Conservation (phyloP, 1,140 invertebrate genomes). For the Drosophila pectinifera region DNA sequence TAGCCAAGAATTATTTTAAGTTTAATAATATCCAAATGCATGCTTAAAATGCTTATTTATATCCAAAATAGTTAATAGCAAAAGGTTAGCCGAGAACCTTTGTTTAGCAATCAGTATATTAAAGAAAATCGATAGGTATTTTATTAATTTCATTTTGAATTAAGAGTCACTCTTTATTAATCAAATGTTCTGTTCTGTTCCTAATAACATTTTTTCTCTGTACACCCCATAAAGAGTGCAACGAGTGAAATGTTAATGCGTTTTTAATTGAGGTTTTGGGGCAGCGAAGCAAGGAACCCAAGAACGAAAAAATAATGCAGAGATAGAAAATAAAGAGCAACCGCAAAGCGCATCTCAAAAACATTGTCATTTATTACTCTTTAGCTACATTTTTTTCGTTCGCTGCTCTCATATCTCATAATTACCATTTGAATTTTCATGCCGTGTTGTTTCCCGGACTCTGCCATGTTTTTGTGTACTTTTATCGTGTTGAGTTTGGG, state of each 20-base stretch:
- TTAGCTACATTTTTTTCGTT: slow-evolving; percentile 54
- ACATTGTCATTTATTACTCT: slow-evolving; percentile 81
- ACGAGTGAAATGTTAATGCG: slow-evolving; percentile 83
- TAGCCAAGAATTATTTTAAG: too few relatives aligned
- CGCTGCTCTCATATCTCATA: slow-evolving; percentile 61
- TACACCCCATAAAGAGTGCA: slow-evolving; percentile 57
- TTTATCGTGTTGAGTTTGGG: slow-evolving; percentile 14
- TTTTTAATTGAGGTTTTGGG: slow-evolving; percentile 84
- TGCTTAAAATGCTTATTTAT: too few relatives aligned
- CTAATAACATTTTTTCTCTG: slow-evolving; percentile 2
- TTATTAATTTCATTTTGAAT: too few relatives aligned
- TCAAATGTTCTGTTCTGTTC: too few relatives aligned
- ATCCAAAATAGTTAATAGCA: too few relatives aligned
- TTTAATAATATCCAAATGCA: too few relatives aligned
- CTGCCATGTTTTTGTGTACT: slow-evolving; percentile 36
- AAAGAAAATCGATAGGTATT: too few relatives aligned
- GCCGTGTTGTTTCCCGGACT: slow-evolving; percentile 55
- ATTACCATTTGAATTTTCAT: slow-evolving; percentile 81
- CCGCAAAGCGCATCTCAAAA: slow-evolving; percentile 61
- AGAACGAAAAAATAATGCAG: slow-evolving; percentile 26
- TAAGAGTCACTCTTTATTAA: too few relatives aligned
- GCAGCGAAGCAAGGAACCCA: slow-evolving; percentile 57
- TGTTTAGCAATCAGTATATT: too few relatives aligned
- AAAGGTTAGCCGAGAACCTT: too few relatives aligned
- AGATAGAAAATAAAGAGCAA: slow-evolving; percentile 35